Base-by-base conservation (phyloP, 2,888 invertebrate species). In the Heliconius aoede region DNA sequence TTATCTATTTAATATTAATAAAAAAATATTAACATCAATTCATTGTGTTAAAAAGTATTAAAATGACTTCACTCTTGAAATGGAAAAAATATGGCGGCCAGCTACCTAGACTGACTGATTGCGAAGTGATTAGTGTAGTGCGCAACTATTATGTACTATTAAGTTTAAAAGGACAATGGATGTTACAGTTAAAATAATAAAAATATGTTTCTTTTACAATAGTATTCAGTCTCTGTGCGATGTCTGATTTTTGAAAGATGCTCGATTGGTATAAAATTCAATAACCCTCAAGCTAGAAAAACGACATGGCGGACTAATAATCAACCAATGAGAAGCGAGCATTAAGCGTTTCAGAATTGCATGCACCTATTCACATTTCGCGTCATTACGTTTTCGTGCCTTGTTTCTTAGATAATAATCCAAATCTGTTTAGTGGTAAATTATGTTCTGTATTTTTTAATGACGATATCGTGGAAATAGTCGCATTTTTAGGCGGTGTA, bases 321-420 rank as follows among this genome's bases (percentile, higher is more conserved):
- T 94, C 94, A 94, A 95, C 97, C 97, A 97, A 97, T 97, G 94
- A 95, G 95, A 95, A 93, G 91, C 93, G 92, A 95, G 95, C 95
- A 95, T 95, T 94, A 94, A 94, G 94, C 94, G 94, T 95, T 95
- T 94, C 95, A 95, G 95, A 95, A 95, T 95, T 95, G 95, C 95
- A 95, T 92, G 88, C 94, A 95, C 95, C 95, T 95, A 95, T 96
- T 95, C 95, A 95, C 95, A 95, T 95, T 95, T 96, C 96, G 96
- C 96, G 96, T 96, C 96, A 95, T 95, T 95, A 94, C 90, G 91
- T 91, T 95, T 96, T 94, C 93, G 95, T 95, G 95, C 95, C 94
- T 95, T 95, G 94, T 95, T 95, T 89, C 91, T 91, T 85, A 85
- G 84, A 85, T 88, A 86, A 89, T 90, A 90, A 86, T 88, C 85